Base-by-base conservation (phyloP, 1,140 invertebrate genomes). In the Drosophila mauritiana region DNA sequence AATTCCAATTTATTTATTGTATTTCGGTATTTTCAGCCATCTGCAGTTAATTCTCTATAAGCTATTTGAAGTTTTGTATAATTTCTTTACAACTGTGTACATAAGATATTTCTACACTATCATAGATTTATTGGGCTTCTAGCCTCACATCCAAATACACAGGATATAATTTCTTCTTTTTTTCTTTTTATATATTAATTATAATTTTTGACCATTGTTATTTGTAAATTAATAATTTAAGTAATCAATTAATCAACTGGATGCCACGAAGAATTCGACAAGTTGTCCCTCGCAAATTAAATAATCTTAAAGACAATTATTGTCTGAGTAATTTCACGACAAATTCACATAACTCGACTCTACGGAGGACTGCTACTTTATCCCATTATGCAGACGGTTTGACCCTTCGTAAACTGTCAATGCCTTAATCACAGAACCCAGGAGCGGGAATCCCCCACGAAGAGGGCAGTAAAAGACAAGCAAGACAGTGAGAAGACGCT, bases 1-100 rank as follows among this genome's bases (percentile, higher is more conserved):
- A 86, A 86, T 88, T 68, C 55, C 55, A 45, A 64, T 53, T 67
- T 75, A 85, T 86, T 82, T 74, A 78, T 86, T 34, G 63, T 56
- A 31, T 46, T 62, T 72, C n/a, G 43, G 58, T 49, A 49, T 43
- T 13, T 42, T 5, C 10, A 25, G 1, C 1, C 2, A 42, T 46
- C 12, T 31, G 34, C 1, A 6, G 22, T 48, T 15, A 8, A 20
- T 37, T 46, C 17, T 15, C 37, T 10, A 17, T 22, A 45, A 12
- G 20, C 10, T 13, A 39, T 39, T 39, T 5, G 20, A 17, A 17
- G 17, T 17, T 17, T 17, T 17, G 17, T 17, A 17, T 17, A 17
- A 17, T 17, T 17, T 17, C 17, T 17, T 17, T 17, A 17, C 17
- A 17, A 17, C 17, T 17, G n/a, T n/a, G n/a, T n/a, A 17, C 17